Evolutionary conservation across 2,888 invertebrate genomes (phyloP).

Genomic region (Heliconius charithonia): DNA sequence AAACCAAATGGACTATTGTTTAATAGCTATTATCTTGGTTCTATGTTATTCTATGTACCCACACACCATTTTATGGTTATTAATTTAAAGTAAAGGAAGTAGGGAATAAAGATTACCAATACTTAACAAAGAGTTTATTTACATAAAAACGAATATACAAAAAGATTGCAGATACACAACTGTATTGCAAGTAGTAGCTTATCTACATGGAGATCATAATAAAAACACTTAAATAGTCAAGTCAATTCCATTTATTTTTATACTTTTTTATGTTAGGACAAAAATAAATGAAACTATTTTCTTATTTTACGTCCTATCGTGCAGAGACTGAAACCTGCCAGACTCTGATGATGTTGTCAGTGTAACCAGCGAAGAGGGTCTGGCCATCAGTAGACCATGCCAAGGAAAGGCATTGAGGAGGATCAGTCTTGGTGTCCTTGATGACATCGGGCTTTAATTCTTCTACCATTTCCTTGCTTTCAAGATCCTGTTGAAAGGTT

Average conservation of each 20-base stretch:
- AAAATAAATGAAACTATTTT: slow-evolving; percentile 78
- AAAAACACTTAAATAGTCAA: slow-evolving; percentile 65
- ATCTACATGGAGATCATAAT: slow-evolving; percentile 69
- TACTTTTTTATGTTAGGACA: slow-evolving; percentile 66
- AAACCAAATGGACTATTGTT: too few relatives aligned
- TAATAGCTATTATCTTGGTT: too few relatives aligned
- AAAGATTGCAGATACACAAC: slow-evolving; percentile 46
- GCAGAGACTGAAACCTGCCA: slow-evolving; percentile 98
- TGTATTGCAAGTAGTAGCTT: slow-evolving; percentile 41
- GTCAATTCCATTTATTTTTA: slow-evolving; percentile 82
- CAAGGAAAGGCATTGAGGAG: slow-evolving; percentile 97
- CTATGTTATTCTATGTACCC: too few relatives aligned
- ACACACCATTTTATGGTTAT: not conserved
- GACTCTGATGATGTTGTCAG: slow-evolving; percentile 98
- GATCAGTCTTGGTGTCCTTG: slow-evolving; percentile 91
- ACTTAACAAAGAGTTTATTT: slow-evolving; percentile 61
- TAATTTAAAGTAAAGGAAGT: slow-evolving; percentile 6
- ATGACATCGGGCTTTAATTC: slow-evolving; percentile 98
- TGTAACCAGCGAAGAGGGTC: slow-evolving; percentile 99
- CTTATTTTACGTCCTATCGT: slow-evolving; percentile 81
- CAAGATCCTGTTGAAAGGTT: slow-evolving; percentile 90
- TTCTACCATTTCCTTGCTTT: slow-evolving; percentile 99
- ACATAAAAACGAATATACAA: slow-evolving; percentile 60
- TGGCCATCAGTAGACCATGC: slow-evolving; percentile 99
- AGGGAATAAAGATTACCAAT: slow-evolving; percentile 37